phyloP scores from a whole-genome alignment of 2,797 vertebrate species.

The Gallinago solitaria region DNA sequence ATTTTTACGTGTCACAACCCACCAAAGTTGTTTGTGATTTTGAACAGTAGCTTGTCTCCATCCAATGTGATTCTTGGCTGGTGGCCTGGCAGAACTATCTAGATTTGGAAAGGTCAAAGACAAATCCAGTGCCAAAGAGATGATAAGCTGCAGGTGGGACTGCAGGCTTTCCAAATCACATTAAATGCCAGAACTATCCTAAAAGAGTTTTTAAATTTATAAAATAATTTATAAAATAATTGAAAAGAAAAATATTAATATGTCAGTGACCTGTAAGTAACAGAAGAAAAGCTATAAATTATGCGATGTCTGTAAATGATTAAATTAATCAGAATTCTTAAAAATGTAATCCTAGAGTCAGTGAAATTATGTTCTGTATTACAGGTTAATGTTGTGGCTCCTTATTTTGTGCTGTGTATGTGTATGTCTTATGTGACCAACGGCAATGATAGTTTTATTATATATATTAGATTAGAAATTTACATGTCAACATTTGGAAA shows the following conservation, averaged over 20 bases:
- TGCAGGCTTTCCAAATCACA: background rate
- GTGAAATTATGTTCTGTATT: background rate
- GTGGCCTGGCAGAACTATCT: background rate
- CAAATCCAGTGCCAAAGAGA: background rate
- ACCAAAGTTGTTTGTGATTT: background rate
- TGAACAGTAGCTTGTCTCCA: background rate
- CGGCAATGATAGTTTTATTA: background rate
- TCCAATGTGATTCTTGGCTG: background rate
- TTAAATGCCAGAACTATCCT: background rate
- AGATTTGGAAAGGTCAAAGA: conserved; percentile 8
- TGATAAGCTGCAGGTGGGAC: background rate
- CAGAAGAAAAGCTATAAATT: background rate
- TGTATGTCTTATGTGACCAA: background rate
- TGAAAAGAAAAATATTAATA: background rate
- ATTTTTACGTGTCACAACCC: background rate
- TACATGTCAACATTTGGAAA: background rate
- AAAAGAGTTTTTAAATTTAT: background rate
- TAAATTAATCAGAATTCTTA: background rate
- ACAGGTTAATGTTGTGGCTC: background rate
- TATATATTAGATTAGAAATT: background rate
- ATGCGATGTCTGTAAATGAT: background rate
- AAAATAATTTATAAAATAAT: background rate
- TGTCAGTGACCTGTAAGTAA: background rate
- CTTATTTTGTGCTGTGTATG: background rate
- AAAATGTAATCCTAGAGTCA: background rate